A percentile compares a stretch with the other conserved stretches of the same genome.
Conservation (phyloP, 64 coral and sea anemone genomes). For the Stylophora pistillata region DNA sequence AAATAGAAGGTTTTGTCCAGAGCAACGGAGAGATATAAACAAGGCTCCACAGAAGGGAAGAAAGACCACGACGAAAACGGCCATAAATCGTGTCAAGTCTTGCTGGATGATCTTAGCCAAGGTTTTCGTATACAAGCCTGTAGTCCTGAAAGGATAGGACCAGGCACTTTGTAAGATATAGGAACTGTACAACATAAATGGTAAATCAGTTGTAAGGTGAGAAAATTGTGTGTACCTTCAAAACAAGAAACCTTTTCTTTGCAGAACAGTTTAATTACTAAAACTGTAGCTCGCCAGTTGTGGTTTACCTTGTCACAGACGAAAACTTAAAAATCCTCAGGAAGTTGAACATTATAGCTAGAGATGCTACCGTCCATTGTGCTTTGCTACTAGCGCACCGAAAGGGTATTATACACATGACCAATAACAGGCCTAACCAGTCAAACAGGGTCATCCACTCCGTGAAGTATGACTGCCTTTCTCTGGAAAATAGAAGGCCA, state of each 20-base stretch:
- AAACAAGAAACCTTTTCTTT: no score
- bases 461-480: slow-evolving; percentile 66
- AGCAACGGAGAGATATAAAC: slow-evolving; percentile 61
- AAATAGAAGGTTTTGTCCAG: slow-evolving; percentile 26
- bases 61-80: slow-evolving; percentile 79
- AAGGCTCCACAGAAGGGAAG: slow-evolving; percentile 86
- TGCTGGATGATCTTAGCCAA: slow-evolving; percentile 71
- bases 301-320: slow-evolving; percentile 71
- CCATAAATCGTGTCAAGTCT: slow-evolving; percentile 82
- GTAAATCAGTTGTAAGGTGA: no score
- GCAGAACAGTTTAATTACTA: no score
- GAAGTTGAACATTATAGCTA: slow-evolving; percentile 81
- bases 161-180: not conserved
- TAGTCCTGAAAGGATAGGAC: slow-evolving; percentile 56
- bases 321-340: slow-evolving; percentile 88
- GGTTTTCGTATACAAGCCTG: slow-evolving; percentile 88
- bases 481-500: slow-evolving; percentile 36
- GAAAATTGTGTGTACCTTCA: no score
- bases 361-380: slow-evolving; percentile 81
- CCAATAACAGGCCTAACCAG: slow-evolving; percentile 72
- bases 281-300: not conserved
- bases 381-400: slow-evolving; percentile 55
- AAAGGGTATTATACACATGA: slow-evolving; percentile 51
- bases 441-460: slow-evolving; percentile 84
- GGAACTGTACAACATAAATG: no score